Base-by-base conservation (phyloP, 2,797 vertebrate genomes). In the Loris lydekkerianus region DNA sequence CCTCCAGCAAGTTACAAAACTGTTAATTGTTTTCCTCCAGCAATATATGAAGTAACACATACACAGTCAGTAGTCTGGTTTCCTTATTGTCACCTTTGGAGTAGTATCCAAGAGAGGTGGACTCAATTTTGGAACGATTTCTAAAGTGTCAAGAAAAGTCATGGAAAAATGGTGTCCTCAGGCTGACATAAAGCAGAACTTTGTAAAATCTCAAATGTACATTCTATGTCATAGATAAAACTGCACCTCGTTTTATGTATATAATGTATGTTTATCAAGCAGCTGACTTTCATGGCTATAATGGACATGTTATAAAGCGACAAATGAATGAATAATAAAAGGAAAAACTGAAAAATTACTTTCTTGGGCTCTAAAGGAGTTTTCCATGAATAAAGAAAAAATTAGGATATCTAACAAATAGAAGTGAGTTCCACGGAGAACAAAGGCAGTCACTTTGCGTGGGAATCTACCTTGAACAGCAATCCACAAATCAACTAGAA, bases 401-500 rank as follows among this genome's bases (percentile, higher is more conserved):
- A 86, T 3, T 80, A 83, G 37, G 3, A 31, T 92, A 21, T 25
- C 46, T 89, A 56, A 85, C 85, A 94, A 92, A 76, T 21, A 93
- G 61, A 94, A 58, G 29, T 34, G 14, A 77, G 84, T 37, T 91
- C 86, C 60, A 49, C 29, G 53, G 34, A 77, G 37, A 85, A 89
- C 58, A 94, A 94, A 89, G 25, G 20, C 27, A 70, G 94, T 81
- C n/a, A 34, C 29, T 94, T 81, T 90, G 72, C 91, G 72, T 43
- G 63, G 77, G 73, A 76, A 73, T 60, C 94, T 94, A 67, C 93
- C 81, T 95, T 93, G 83, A 82, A 49, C 27, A 95, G 88, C 67
- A 91, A 91, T 65, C 88, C 85, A 83, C 91, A 95, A 95, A 95
- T 86, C 90, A 96, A 95, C 95, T 65, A 94, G 91, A 92, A 76